Evolutionary conservation across 1,140 invertebrate species (phyloP).

Genomic region (Dufourea novaeangliae): DNA sequence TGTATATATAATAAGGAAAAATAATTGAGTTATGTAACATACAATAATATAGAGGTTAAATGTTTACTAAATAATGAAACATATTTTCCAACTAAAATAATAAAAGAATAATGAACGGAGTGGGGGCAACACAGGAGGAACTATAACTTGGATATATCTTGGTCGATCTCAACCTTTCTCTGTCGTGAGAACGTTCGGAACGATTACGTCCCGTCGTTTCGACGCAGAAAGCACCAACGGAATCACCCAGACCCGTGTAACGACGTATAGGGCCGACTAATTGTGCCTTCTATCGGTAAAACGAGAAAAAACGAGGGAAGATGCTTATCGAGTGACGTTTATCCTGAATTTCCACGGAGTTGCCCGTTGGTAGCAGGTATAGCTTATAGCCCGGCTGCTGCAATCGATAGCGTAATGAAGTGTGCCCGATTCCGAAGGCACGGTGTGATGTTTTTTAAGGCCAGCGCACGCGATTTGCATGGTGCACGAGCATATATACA

Average conservation of each 20-base stretch:
- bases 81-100: no score
- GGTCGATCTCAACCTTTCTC: no score
- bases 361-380: background rate
- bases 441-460: conserved; percentile 36
- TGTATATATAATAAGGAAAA: no score
- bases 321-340: background rate
- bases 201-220: no score
- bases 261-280: background rate
- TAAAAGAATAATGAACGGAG: no score
- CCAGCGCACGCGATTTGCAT: conserved; percentile 37
- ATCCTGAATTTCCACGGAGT: background rate
- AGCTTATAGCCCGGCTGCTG: no score
- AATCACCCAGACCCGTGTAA: background rate
- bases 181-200: no score
- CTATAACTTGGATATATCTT: no score
- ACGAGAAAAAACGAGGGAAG: background rate
- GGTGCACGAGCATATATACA: conserved; percentile 29
- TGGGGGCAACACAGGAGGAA: no score
- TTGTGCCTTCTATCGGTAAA: background rate
- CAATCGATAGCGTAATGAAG: conserved; percentile 43
- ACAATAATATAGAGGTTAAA: no score
- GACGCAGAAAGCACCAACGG: background rate
- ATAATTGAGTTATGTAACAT: no score
- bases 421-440: conserved; percentile 10
- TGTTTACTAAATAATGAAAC: no score